A percentile compares a stretch with the other conserved stretches of the same genome.
phyloP scores from a whole-genome alignment of 1,140 invertebrate genomes.

The Latrodectus geometricus region DNA sequence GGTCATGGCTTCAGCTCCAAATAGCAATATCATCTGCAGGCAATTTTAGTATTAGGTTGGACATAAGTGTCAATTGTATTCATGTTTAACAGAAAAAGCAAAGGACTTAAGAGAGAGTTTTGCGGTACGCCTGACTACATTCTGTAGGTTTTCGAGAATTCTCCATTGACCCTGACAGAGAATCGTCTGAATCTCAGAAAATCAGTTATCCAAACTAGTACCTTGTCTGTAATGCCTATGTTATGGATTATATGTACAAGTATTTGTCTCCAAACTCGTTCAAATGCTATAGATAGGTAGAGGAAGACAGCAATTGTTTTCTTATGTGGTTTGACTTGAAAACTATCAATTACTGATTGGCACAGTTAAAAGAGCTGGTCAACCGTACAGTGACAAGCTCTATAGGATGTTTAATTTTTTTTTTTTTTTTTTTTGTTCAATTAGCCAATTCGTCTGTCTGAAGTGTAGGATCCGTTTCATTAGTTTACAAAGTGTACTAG shows the following conservation, averaged over 20 bases:
- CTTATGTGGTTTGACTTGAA: not conserved
- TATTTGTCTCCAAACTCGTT: slow-evolving; percentile 5
- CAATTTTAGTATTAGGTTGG: too few relatives aligned
- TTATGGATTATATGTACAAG: slow-evolving; percentile 6
- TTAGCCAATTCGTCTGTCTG: slow-evolving; percentile 2
- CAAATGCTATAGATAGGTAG: slow-evolving; percentile 11
- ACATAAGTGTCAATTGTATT: too few relatives aligned
- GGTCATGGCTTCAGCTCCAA: too few relatives aligned
- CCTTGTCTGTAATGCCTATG: not conserved
- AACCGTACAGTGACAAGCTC: not conserved
- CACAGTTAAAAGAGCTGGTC: slow-evolving; percentile 15
- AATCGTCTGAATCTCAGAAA: not conserved
- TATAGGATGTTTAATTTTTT: slow-evolving; percentile 9
- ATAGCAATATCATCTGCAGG: too few relatives aligned
- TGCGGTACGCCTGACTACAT: not conserved
- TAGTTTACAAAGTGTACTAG: not conserved
- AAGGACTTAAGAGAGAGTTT: not conserved
- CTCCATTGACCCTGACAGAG: not conserved
- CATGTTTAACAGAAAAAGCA: too few relatives aligned
- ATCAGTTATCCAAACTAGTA: not conserved
- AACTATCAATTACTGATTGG: slow-evolving; percentile 10
- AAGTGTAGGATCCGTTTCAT: not conserved
- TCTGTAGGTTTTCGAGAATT: not conserved
- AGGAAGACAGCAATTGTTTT: slow-evolving; percentile 14
- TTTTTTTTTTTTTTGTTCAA: slow-evolving; percentile 8